Evolutionary conservation across 2,113 vertebrate genomes (phyloP).

Genomic region (Furnarius figulus): DNA sequence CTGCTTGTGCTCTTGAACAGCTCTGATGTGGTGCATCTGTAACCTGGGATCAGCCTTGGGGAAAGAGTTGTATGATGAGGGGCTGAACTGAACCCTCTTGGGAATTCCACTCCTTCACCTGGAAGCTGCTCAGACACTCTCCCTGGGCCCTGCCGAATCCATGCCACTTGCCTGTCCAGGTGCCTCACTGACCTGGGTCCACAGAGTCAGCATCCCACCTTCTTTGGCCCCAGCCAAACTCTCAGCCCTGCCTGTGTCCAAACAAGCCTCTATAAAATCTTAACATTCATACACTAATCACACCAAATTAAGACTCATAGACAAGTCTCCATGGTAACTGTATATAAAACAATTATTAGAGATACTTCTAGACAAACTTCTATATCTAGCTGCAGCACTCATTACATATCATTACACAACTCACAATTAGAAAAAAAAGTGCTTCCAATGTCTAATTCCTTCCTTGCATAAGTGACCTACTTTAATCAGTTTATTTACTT

Average conservation of each 20-base stretch:
- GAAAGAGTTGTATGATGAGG: background rate
- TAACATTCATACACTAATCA: background rate
- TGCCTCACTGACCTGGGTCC: rapidly evolving
- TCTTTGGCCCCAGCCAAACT: background rate
- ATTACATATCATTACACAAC: background rate
- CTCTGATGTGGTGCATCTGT: background rate
- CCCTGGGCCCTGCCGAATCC: background rate
- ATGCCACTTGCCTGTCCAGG: rapidly evolving
- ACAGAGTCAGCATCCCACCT: background rate
- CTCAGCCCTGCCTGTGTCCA: background rate
- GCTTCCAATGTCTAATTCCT: constrained; percentile 1
- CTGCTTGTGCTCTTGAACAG: background rate
- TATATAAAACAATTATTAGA: background rate
- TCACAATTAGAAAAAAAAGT: background rate
- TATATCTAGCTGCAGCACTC: background rate
- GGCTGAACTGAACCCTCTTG: background rate
- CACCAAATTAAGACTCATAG: background rate
- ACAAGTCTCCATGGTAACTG: background rate
- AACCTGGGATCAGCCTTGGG: background rate
- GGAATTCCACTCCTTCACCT: rapidly evolving
- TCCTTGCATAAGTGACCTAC: constrained; percentile 34
- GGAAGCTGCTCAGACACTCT: background rate
- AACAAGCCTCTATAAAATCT: background rate
- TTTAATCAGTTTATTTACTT: constrained; percentile 49
- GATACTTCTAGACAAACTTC: background rate